Base-by-base conservation (phyloP, 2,888 invertebrate genomes). In the Nezara viridula region DNA sequence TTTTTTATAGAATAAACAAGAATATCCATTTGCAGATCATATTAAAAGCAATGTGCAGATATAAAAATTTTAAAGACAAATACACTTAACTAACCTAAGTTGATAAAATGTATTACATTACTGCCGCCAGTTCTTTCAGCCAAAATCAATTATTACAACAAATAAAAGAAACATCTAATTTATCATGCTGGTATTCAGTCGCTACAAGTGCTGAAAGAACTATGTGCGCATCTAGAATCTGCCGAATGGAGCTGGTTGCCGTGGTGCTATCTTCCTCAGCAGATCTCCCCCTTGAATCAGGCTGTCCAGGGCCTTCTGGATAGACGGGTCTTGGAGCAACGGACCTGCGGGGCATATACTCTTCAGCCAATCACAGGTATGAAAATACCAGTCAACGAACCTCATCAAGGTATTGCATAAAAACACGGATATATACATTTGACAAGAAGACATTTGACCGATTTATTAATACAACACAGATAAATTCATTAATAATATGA, bases 291-390 rank as follows among this genome's bases (percentile, higher is more conserved):
- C 94, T 91, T 94, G 94, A 85, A 95, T 93, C 66, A 95, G 93
- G 90, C 96, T 96, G 92, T 97, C 96, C 88, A 97, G 93, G 0
- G 97, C 97, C 93, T 96, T 96, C 93, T 96, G 95, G 21, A 97
- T 96, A 2, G 96, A 95, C 0, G 96, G 95, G 92, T 97, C 97
- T 90, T 95, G 95, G 37, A 97, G 93, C n/a, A 97, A 92, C 24
- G 94, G 94, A 60, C 90, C 90, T 77, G 89, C 55, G 73, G 81
- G 81, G 81, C 81, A 81, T 47, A 81, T 44, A 81, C 81, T 81
- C 81, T 81, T 81, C 81, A 81, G 81, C 81, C 81, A 81, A 81
- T 81, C 81, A 81, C 81, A 81, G 81, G 44, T 81, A 81, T 81
- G 44, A 81, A n/a, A 44, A 44, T 44, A 81, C 81, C 81, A 44